Base-by-base conservation (phyloP, 2,888 invertebrate genomes). In the Thysanoteuthis rhombus region DNA sequence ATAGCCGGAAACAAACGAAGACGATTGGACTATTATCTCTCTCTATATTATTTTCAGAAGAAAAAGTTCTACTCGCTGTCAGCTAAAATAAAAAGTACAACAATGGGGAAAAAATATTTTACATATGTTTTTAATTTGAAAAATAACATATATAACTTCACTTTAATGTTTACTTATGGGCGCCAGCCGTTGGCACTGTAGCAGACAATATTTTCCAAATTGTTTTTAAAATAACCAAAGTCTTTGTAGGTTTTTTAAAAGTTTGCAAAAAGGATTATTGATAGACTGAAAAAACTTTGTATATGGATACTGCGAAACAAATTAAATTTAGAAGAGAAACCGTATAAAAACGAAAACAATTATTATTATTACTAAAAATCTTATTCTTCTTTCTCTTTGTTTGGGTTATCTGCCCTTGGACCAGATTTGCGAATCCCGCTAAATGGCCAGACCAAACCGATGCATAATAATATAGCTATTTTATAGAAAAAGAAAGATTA, bases 331-430 rank as follows among this genome's bases (percentile, higher is more conserved):
- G 16, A 75, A 75, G 36, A n/a, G n/a, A 75, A 36, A 16, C 12
- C 12, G 36, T 12, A 75, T 36, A 75, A 75, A 10, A n/a, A 16
- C 16, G 16, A 75, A 36, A 75, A 75, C 75, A 75, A 75, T 75
- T 52, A 52, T 52, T 52, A 52, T 52, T 52, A 52, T 52, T 52
- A 52, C 22, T 22, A 22, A 25, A 52, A 52, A 52, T 52, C 25
- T 25, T 52, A 25, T 25, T 52, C 25, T 5, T 75, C 36, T 8
- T 58, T 58, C 28, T 12, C 16, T 19, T 75, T 75, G 32, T 10
- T 75, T 75, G 2, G 75, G 75, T 75, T 75, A 75, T 75, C 92
- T 40, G 42, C 92, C 92, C 40, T 45, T 92, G 92, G 92, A 92
- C 92, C 45, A 45, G 42, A 45, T 92, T 92, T 39, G 28, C 42